Conservation (phyloP, 2,113 vertebrate species). For the Hirundichthys speculiger region DNA sequence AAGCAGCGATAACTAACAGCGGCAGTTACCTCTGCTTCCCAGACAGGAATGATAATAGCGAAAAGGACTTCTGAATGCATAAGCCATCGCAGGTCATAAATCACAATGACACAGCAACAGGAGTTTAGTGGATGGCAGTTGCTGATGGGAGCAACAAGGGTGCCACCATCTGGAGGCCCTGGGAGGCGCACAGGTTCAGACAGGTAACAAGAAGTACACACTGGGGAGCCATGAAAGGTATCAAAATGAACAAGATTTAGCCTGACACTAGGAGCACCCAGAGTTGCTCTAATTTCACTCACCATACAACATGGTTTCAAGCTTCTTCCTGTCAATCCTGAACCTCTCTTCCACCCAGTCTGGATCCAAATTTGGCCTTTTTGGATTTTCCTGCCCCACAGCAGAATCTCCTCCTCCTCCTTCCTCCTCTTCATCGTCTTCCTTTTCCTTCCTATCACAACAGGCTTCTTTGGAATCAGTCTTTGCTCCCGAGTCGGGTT, state of each 20-base stretch:
- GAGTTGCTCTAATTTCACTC: constrained; percentile 41
- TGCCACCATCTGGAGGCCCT: constrained; percentile 35
- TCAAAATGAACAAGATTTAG: constrained; percentile 8
- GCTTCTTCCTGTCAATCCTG: constrained; percentile 85
- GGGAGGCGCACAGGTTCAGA: constrained; percentile 29
- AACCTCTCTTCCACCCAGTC: constrained; percentile 84
- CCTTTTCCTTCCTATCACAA: constrained; percentile 40
- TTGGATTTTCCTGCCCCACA: constrained; percentile 28
- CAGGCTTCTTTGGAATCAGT: constrained; percentile 52
- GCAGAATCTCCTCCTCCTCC: constrained; percentile 36
- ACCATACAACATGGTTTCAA: constrained; percentile 84
- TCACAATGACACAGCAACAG: constrained; percentile 40
- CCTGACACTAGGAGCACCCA: not conserved
- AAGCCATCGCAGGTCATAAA: constrained; percentile 47
- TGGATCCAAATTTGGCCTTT: constrained; percentile 58
- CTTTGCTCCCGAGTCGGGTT: constrained; percentile 43
- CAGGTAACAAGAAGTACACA: constrained; percentile 25
- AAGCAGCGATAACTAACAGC: constrained; percentile 51
- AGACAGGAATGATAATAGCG: constrained; percentile 48
- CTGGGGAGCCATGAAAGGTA: constrained; percentile 1
- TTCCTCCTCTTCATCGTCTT: constrained; percentile 74
- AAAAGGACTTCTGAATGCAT: constrained; percentile 48
- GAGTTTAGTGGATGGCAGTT: constrained; percentile 25
- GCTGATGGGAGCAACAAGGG: constrained; percentile 49
- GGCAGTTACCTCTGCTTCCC: constrained; percentile 43